Evolutionary conservation across 2,888 invertebrate genomes (phyloP), one percentile per base, ranked within the genome.

Genomic region (Drosophila kuntzei): DNA sequence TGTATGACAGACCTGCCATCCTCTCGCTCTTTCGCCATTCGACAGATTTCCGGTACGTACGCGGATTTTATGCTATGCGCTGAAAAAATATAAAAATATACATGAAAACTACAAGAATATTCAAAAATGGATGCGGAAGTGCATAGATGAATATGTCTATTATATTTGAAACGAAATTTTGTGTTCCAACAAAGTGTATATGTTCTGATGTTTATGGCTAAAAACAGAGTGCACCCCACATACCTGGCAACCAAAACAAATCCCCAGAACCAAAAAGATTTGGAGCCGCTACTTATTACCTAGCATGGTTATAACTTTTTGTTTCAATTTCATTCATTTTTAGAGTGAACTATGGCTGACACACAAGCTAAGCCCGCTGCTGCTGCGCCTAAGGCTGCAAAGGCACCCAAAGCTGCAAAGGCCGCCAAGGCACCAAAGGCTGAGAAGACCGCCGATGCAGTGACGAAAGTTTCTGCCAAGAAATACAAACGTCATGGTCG

Each of bases 401-500:
- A 90, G 73, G 80, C 83, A 53, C 65, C 80, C 16, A 92, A 92
- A 79, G 88, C 90, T 32, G 76, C 89, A 36, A 91, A 92, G 78
- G 80, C 89, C 55, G 77, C 86, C 29, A 89, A 89, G 65, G 77
- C 87, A 32, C 88, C 89, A 11, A 91, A 91, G 72, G 82, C 89
- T 12, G 91, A 91, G 70, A 92, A 92, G 71, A 77, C 88, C 55
- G 82, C 76, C 32, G 80, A 75, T 34, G 66, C 88, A 59, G 82
- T 87, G 55, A 88, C 87, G 16, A 91, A 91, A 78, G 83, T 90
- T 44, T 80, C 90, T 43, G 85, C 89, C 34, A 86, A 84, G 67
- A 87, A 90, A 68, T 90, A 90, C 71, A 92, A 92, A 70, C 91
- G 96, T 74, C 96, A 96, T 91, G 97, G 97, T 65, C 95, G 98